phyloP scores from a whole-genome alignment of 2,888 invertebrate species.

The Drosophila nigritarsus region DNA sequence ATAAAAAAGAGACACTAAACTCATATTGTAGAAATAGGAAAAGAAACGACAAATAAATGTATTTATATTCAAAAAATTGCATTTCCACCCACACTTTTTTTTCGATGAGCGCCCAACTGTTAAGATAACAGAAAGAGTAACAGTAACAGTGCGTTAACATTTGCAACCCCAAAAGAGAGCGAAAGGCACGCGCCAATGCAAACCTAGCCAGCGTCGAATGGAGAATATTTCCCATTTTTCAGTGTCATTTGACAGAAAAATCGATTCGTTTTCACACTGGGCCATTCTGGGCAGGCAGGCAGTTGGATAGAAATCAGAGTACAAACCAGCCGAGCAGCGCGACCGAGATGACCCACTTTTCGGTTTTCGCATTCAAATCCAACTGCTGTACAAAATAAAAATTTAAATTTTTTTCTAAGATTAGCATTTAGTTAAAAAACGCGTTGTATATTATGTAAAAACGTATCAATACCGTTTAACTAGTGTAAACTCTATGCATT shows the following conservation, averaged over 20 bases:
- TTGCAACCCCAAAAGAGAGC: conserved; percentile 60
- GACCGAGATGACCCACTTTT: conserved; percentile 84
- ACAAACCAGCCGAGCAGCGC: conserved; percentile 82
- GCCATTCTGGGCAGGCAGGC: conserved; percentile 70
- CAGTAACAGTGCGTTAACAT: conserved; percentile 43
- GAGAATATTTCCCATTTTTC: conserved; percentile 77
- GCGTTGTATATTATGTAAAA: conserved; percentile 67
- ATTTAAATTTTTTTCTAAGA: conserved; percentile 71
- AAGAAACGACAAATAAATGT: conserved; percentile 82
- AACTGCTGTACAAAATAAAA: conserved; percentile 75
- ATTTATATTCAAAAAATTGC: conserved; percentile 75
- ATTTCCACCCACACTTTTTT: conserved; percentile 17
- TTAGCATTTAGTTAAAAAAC: conserved; percentile 63
- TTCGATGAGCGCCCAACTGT: conserved; percentile 17
- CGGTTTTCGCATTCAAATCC: conserved; percentile 83
- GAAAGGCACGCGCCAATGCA: conserved; percentile 10
- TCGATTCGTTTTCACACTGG: conserved; percentile 80
- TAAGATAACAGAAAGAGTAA: conserved; percentile 21
- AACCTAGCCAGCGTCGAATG: not conserved
- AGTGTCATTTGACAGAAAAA: conserved; percentile 82
- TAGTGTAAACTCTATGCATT: conserved; percentile 80
- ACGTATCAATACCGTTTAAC: conserved; percentile 49
- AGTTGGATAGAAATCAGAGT: conserved; percentile 82
- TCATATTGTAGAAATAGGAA: conserved; percentile 73
- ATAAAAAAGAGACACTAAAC: conserved; percentile 65